phyloP scores from a whole-genome alignment of 2,888 invertebrate species.

The Catocala fraxini region DNA sequence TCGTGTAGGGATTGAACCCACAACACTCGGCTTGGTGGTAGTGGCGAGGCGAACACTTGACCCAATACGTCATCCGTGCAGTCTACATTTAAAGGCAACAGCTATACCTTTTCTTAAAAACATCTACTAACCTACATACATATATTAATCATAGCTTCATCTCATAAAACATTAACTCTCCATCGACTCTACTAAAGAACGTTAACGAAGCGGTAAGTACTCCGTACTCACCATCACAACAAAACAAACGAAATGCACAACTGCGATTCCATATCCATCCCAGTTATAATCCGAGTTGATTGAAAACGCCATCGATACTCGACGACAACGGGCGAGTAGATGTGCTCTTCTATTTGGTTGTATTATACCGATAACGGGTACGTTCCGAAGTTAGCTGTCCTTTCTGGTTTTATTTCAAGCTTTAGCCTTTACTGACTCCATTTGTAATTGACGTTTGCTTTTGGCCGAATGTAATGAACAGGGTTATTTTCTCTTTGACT shows the following conservation, averaged over 20 bases:
- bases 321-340: conserved; percentile 13
- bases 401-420: conserved; percentile 7
- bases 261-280: conserved; percentile 47
- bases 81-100: no score
- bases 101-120: no score
- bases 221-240: background rate
- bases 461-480: no score
- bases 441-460: no score
- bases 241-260: conserved; percentile 53
- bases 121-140: background rate
- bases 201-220: conserved; percentile 2
- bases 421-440: background rate
- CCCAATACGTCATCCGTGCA: no score
- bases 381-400: conserved; percentile 9
- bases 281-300: conserved; percentile 57
- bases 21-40: no score
- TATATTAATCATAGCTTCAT: no score
- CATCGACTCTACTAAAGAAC: background rate
- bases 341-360: conserved; percentile 33
- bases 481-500: no score
- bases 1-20: no score
- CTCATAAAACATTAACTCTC: background rate
- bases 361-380: conserved; percentile 32
- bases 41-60: no score
- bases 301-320: conserved; percentile 53